Evolutionary conservation across 1,140 invertebrate genomes (phyloP).

Genomic region (Planococcus citri): DNA sequence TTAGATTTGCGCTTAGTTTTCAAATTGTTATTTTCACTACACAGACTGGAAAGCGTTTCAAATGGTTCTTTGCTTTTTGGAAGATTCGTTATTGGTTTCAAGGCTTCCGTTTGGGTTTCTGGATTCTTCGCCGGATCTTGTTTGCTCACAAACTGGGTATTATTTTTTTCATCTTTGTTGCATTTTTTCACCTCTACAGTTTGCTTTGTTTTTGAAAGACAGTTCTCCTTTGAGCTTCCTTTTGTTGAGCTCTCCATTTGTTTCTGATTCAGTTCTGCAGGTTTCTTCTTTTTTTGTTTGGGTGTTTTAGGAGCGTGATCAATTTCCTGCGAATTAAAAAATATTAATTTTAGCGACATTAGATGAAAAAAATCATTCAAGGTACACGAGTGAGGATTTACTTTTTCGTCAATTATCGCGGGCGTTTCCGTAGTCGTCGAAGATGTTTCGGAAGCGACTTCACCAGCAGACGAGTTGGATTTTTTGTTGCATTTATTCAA

Average conservation of each 20-base stretch:
- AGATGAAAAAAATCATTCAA: background rate
- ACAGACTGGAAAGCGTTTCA: conserved; percentile 5
- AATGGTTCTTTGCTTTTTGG: conserved; percentile 15
- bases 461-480: background rate
- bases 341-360: background rate
- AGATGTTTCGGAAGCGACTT: background rate
- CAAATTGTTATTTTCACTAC: background rate
- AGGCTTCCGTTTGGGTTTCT: background rate
- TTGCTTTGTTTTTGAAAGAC: background rate
- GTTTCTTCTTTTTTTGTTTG: background rate
- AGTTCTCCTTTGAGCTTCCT: background rate
- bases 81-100: conserved; percentile 9
- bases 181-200: background rate
- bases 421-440: background rate
- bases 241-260: background rate
- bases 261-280: background rate
- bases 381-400: too few relatives aligned
- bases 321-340: background rate
- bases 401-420: background rate
- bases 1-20: conserved; percentile 1
- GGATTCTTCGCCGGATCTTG: background rate
- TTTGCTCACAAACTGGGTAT: background rate
- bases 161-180: background rate
- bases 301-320: background rate
- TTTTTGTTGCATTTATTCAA: conserved; percentile 9